These are phyloP conservation scores for Cepphus grylle DNA, from an alignment of 2,113 vertebrate genomes.

Conservation along the genomic window DNA sequence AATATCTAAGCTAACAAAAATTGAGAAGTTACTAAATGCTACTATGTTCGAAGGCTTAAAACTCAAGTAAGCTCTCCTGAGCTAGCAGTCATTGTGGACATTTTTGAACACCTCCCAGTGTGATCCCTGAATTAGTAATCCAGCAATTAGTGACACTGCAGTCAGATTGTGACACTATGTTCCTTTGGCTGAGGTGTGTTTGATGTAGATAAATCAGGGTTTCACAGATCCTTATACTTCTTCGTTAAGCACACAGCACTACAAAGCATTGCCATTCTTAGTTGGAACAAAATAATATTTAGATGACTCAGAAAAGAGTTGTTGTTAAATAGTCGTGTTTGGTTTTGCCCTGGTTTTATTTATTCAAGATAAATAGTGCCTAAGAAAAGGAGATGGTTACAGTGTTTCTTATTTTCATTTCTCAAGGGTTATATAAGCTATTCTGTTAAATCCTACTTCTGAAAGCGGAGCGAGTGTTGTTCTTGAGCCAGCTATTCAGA, in stretches of 20 bases:
- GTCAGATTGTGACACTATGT: not conserved
- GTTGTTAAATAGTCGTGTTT: not conserved
- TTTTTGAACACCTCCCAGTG: not conserved
- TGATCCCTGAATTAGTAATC: not conserved
- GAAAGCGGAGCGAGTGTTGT: not conserved
- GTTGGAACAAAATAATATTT: not conserved
- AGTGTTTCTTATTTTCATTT: not conserved
- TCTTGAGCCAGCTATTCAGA: not conserved
- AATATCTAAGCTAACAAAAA: not conserved
- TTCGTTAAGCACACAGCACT: not conserved
- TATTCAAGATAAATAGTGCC: not conserved
- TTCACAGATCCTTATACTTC: not conserved
- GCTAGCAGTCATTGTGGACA: not conserved
- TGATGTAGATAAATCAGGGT: not conserved
- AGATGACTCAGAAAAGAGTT: not conserved
- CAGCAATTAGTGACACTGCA: not conserved
- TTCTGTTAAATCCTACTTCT: not conserved
- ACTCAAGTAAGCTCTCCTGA: not conserved
- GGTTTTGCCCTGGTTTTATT: not conserved
- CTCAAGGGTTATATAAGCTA: not conserved
- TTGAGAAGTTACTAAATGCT: not conserved
- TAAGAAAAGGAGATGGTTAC: not conserved
- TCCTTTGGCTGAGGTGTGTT: not conserved
- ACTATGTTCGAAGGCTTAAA: not conserved
- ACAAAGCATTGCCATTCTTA: not conserved